Base-by-base conservation (phyloP, 2,797 vertebrate species). In the Merluccius polli region DNA sequence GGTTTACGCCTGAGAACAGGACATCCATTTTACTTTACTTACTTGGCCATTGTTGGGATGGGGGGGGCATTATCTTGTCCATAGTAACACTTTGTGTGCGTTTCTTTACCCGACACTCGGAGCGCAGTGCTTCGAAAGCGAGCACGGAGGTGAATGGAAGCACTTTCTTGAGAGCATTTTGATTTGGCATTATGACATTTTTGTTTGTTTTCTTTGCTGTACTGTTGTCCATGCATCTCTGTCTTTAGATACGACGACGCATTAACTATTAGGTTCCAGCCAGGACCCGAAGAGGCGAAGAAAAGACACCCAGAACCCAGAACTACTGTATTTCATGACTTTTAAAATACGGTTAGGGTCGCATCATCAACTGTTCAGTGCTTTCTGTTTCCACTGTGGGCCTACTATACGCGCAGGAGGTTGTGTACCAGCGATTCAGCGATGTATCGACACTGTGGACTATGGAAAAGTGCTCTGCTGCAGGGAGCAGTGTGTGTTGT, bases 1-100 rank as follows among this genome's bases (percentile, higher is more conserved):
- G 52, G 52, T 59, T 59, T 24, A 59, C 21, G 2, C 7, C 52
- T 59, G 52, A 24, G 52, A 59, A 59, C 21, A 48, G 44, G 18
- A 18, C 44, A 48, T 48, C 16, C 12, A 6, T 59, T 24, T 59
- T n/a, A 59, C 52, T 70, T 85, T 79, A 73, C 74, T 1, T 0
- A 81, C 76, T 77, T 70, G 75, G 70, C 72, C 76, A 72, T 84
- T 85, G 79, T 81, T 52, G 9, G 71, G 29, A 38, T 41, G 10
- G 2, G n/a, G 70, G 70, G 73, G 65, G 65, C 35, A 32, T 67
- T 75, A 15, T 59, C 65, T 48, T 48, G 74, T 75, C 73, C 38
- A 38, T 44, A 38, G 33, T 8, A 33, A 32, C 71, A 16, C 12
- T 29, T 27, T 21, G 32, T 59, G 63, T 35, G n/a, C 24, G 16